Percentiles rank a stretch among this genome's conserved stretches.
Conservation (phyloP, 2,113 vertebrate species). For the Cyrtonyx montezumae region DNA sequence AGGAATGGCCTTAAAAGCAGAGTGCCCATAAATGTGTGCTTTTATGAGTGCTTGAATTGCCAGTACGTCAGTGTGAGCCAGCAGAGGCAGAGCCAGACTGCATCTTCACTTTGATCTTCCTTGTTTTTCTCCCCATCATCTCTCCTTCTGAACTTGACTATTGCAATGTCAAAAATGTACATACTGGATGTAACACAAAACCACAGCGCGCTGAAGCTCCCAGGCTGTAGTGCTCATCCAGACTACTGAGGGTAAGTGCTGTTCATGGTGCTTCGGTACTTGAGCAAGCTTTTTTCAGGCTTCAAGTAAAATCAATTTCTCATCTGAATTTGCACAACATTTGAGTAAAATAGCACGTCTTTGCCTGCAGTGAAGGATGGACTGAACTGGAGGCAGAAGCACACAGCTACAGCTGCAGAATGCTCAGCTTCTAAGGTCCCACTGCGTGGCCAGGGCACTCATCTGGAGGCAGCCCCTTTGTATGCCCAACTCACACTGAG, state of each 20-base stretch:
- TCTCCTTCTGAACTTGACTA: background rate
- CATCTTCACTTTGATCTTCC: background rate
- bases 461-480: background rate
- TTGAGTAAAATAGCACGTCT: background rate
- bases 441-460: background rate
- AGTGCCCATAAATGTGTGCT: background rate
- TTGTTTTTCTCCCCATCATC: background rate
- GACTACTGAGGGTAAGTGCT: background rate
- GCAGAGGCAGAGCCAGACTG: background rate
- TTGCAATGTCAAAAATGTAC: background rate
- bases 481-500: background rate
- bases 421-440: background rate
- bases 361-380: background rate
- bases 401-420: background rate
- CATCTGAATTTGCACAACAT: background rate
- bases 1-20: background rate
- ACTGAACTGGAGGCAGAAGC: background rate
- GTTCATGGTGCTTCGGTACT: background rate
- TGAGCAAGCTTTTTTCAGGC: background rate
- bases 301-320: background rate
- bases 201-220: rapidly evolving
- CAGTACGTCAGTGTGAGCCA: background rate
- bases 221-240: rapidly evolving
- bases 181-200: background rate
- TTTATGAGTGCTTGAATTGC: background rate